These are phyloP conservation scores for Autographa gamma DNA, from an alignment of 2,888 invertebrate species.

Conservation along the genomic window DNA sequence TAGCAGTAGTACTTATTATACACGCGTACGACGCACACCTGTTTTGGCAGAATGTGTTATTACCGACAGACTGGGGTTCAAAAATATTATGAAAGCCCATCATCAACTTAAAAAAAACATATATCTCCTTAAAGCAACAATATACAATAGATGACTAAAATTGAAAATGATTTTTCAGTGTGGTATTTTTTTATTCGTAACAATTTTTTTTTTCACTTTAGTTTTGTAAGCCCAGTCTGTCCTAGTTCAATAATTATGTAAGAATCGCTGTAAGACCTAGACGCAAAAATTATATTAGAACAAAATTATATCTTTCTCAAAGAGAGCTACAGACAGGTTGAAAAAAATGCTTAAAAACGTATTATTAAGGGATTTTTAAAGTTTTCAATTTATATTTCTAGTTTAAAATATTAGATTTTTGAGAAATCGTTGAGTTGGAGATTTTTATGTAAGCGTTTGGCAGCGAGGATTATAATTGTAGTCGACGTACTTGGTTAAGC, in stretches of 20 bases:
- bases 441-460: conserved; percentile 20
- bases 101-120: too few species aligned
- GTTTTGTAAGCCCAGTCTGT: conserved; percentile 44
- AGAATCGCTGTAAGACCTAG: conserved; percentile 46
- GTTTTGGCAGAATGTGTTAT: conserved; percentile 52
- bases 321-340: conserved; percentile 53
- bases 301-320: conserved; percentile 54
- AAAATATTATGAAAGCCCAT: not conserved
- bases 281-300: conserved; percentile 30
- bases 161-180: too few species aligned
- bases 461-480: not conserved
- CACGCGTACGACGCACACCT: conserved; percentile 74
- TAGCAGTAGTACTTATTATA: conserved; percentile 52
- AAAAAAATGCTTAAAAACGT: conserved; percentile 41
- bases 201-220: not conserved
- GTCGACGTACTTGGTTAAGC: not conserved
- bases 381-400: conserved; percentile 28
- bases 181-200: too few species aligned
- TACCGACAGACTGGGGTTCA: conserved; percentile 38
- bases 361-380: conserved; percentile 45
- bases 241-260: conserved; percentile 32
- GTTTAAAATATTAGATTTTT: conserved; percentile 33
- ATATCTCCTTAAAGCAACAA: too few species aligned
- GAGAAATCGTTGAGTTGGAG: conserved; percentile 17
- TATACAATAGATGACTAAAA: too few species aligned